Conservation (phyloP, 2,797 vertebrate genomes). For the Pogoniulus pusillus region DNA sequence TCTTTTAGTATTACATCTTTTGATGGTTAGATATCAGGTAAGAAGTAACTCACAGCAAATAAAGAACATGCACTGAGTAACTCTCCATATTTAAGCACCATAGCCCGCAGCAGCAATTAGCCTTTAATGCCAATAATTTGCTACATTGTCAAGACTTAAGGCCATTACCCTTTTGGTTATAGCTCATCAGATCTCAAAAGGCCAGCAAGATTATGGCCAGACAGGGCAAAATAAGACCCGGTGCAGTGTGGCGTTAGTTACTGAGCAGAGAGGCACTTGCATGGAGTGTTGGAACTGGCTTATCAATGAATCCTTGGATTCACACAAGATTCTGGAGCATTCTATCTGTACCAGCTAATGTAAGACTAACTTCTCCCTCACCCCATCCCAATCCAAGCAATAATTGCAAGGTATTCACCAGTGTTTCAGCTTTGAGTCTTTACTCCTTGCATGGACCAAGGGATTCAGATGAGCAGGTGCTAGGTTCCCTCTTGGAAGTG, state of each 20-base stretch:
- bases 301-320: neutral
- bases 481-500: neutral
- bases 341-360: neutral
- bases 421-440: neutral
- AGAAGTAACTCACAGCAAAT: neutral
- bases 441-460: neutral
- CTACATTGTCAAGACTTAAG: neutral
- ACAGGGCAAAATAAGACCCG: neutral
- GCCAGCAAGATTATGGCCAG: neutral
- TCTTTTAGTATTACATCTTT: neutral
- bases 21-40: neutral
- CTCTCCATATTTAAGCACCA: neutral
- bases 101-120: neutral
- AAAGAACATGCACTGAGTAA: rapidly evolving
- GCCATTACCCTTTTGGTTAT: neutral
- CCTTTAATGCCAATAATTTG: neutral
- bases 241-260: neutral
- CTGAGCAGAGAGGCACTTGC: neutral
- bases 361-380: neutral
- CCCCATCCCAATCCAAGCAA: neutral
- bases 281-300: neutral
- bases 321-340: too few relatives aligned
- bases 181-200: neutral
- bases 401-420: neutral
- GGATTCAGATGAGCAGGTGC: neutral